A percentile compares a stretch with the other conserved stretches of the same genome.
Conservation (phyloP, 2,888 invertebrate species). For the Hemaris fuciformis region DNA sequence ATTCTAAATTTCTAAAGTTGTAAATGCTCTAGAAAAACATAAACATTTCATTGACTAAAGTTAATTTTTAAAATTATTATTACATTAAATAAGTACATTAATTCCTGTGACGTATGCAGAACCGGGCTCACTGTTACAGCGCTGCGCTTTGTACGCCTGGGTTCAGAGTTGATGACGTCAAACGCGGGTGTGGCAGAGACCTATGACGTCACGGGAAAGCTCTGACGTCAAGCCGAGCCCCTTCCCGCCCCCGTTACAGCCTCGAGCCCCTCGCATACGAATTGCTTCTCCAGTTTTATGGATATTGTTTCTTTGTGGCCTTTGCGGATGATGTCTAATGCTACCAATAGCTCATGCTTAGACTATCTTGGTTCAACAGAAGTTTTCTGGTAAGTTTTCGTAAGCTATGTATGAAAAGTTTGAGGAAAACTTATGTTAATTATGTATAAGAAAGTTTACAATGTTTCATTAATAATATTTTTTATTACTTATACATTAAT, state of each 20-base stretch:
- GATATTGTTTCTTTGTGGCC: conserved; percentile 61
- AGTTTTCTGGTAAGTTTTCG: not conserved
- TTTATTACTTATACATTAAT: no score
- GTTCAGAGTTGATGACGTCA: conserved; percentile 64
- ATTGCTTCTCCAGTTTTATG: conserved; percentile 60
- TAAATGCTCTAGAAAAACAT: no score
- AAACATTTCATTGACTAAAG: no score
- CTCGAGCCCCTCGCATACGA: conserved; percentile 43
- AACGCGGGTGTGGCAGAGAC: conserved; percentile 73
- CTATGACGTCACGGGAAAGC: conserved; percentile 75
- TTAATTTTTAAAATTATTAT: no score
- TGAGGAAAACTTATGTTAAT: not conserved
- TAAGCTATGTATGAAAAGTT: not conserved
- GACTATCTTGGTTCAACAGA: not conserved
- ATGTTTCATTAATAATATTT: no score
- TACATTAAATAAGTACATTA: not conserved
- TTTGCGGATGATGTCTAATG: conserved; percentile 25
- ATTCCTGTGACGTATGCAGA: not conserved
- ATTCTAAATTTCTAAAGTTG: no score
- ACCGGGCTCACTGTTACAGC: not conserved
- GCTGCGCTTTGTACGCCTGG: conserved; percentile 25
- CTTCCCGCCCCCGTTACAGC: conserved; percentile 39
- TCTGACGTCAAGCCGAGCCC: conserved; percentile 74
- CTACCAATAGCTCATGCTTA: conserved; percentile 8
- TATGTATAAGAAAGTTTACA: not conserved